Percentiles rank a stretch among this genome's conserved stretches.
Conservation (phyloP, 2,113 vertebrate species). For the Tyto alba region DNA sequence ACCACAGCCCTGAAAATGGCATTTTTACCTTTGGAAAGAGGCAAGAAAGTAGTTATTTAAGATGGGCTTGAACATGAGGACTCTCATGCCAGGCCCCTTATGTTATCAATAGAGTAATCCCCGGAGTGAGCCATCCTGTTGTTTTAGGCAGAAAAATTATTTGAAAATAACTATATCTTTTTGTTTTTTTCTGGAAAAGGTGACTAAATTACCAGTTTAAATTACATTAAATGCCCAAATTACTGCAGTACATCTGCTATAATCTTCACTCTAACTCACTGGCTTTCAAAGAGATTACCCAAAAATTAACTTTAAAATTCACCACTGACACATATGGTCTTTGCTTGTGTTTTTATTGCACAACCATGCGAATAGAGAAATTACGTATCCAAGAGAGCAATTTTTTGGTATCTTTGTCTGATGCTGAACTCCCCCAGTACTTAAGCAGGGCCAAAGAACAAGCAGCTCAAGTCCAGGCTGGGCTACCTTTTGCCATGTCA, state of each 20-base stretch:
- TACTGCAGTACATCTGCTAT: background rate
- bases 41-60: background rate
- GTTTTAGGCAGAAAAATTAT: background rate
- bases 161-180: background rate
- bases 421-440: background rate
- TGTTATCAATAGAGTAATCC: background rate
- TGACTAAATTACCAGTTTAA: background rate
- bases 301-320: background rate
- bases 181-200: background rate
- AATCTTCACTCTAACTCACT: background rate
- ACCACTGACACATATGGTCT: background rate
- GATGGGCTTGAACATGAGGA: background rate
- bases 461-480: background rate
- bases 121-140: background rate
- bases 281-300: background rate
- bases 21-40: slow-evolving; percentile 72
- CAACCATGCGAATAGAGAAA: background rate
- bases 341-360: background rate
- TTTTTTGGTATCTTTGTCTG: background rate
- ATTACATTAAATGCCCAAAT: background rate
- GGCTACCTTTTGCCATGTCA: background rate
- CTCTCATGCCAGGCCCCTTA: background rate
- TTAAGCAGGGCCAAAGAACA: background rate
- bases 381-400: background rate
- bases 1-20: slow-evolving; percentile 79